These are phyloP conservation scores for Halictus quadricinctus DNA, from an alignment of 2,888 invertebrate species.

Conservation along the genomic window DNA sequence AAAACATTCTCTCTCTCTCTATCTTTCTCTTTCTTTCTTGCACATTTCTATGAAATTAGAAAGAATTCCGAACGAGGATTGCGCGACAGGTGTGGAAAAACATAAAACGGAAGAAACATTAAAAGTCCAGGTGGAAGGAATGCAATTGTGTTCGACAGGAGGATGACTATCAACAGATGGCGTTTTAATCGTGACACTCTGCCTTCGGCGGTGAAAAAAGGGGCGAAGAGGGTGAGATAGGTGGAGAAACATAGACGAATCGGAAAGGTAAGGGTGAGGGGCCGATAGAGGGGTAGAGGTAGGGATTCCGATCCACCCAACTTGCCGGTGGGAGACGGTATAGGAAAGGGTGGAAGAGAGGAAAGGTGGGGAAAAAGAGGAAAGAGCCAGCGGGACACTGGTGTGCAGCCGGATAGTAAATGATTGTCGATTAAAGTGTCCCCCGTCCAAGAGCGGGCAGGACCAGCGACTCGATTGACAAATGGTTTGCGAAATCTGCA, in stretches of 20 bases:
- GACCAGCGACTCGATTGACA: conserved; percentile 75
- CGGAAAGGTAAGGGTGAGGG: conserved; percentile 2
- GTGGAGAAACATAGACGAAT: conserved; percentile 44
- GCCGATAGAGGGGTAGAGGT: background rate
- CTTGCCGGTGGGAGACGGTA: background rate
- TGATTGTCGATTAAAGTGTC: conserved; percentile 80
- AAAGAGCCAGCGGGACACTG: conserved; percentile 26
- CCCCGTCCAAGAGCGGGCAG: conserved; percentile 60
- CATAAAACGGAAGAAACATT: background rate
- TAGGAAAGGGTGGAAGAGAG: background rate
- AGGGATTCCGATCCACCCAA: conserved; percentile 21
- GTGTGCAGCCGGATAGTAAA: conserved; percentile 71
- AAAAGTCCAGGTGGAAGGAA: conserved; percentile 19
- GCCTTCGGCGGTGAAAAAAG: conserved; percentile 31
- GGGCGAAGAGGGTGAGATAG: conserved; percentile 40
- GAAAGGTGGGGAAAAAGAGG: conserved; percentile 43
- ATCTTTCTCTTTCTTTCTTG: no score
- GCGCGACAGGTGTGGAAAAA: background rate
- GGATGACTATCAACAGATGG: conserved; percentile 76
- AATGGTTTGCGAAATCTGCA: conserved; percentile 80
- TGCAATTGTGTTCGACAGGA: conserved; percentile 30
- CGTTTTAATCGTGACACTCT: conserved; percentile 69
- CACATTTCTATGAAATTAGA: no score
- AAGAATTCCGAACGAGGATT: background rate
- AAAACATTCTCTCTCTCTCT: no score